Evolutionary conservation across 1,140 invertebrate species (phyloP), one percentile per base, ranked within the genome.

Genomic region (Phymastichus coffea): DNA sequence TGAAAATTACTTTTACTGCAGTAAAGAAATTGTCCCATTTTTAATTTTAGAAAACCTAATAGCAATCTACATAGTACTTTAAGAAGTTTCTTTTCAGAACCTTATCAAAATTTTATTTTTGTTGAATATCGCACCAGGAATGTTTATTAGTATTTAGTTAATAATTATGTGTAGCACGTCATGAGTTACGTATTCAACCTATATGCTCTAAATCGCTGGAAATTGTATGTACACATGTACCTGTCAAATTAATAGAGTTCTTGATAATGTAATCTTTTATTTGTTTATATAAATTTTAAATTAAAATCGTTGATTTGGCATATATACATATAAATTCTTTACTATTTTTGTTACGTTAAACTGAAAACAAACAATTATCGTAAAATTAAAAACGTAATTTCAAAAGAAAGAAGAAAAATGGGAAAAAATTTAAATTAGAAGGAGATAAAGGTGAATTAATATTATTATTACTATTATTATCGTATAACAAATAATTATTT

Each of bases 361-460:
- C 54, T 55, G 19, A 49, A 46, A 30, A 40, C 17, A 30, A 49
- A 49, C 44, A 51, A 30, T 43, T 55, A 58, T 63, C 23, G 2
- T 46, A 55, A 15, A 37, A 55, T 43, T 22, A 3, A 55, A 62
- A 44, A 10, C n/a, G n/a, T n/a, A 23, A 25, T 60, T 68, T 69
- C 61, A 62, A 43, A 61, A 12, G 48, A 19, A 67, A 58, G 46
- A 26, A 65, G 44, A 57, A 56, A 65, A 35, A 33, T 56, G 9
- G 52, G 33, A 55, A 54, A 20, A 52, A 56, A 61, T n/a, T n/a
- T n/a, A n/a, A n/a, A n/a, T n/a, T 49, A 59, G 19, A 56, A 66
- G 44, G 46, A 61, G 38, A 58, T 52, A 56, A 56, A 20, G 22
- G 48, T 63, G 30, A 54, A 67, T 64, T 63, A 67, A 67, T 66